Percentiles rank a stretch among this genome's conserved stretches.
Evolutionary conservation across 2,888 invertebrate species (phyloP).

Genomic region (Chymomyza fuscimana): DNA sequence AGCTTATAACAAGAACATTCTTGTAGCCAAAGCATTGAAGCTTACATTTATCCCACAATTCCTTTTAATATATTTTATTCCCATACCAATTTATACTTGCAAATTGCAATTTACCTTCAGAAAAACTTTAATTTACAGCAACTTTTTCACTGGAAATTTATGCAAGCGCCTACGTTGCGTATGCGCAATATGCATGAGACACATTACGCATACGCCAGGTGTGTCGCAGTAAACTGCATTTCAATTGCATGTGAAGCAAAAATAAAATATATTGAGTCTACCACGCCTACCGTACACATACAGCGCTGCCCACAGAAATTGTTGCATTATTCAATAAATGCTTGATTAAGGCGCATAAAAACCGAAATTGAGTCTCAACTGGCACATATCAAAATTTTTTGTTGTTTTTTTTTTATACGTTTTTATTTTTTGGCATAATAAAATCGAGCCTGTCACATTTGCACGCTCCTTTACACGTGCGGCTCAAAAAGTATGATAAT

Average conservation of each 20-base stretch:
- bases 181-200: constrained; percentile 37
- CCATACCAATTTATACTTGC: too few species aligned
- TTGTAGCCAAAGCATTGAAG: too few species aligned
- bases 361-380: background rate
- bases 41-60: too few species aligned
- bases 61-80: too few species aligned
- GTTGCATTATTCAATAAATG: constrained; percentile 33
- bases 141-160: background rate
- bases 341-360: background rate
- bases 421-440: background rate
- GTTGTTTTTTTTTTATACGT: background rate
- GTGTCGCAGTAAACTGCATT: constrained; percentile 23
- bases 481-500: constrained; percentile 25
- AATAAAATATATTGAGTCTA: background rate
- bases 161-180: background rate
- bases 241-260: constrained; percentile 3
- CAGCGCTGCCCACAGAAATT: background rate
- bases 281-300: background rate
- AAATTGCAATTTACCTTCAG: background rate
- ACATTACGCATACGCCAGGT: constrained; percentile 58
- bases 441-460: background rate
- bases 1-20: too few species aligned
- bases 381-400: constrained; percentile 15
- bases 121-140: background rate
- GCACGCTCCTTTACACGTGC: background rate